Evolutionary conservation across 2,113 vertebrate genomes (phyloP), one percentile per base, ranked within the genome.

Genomic region (Spilogale gracilis): DNA sequence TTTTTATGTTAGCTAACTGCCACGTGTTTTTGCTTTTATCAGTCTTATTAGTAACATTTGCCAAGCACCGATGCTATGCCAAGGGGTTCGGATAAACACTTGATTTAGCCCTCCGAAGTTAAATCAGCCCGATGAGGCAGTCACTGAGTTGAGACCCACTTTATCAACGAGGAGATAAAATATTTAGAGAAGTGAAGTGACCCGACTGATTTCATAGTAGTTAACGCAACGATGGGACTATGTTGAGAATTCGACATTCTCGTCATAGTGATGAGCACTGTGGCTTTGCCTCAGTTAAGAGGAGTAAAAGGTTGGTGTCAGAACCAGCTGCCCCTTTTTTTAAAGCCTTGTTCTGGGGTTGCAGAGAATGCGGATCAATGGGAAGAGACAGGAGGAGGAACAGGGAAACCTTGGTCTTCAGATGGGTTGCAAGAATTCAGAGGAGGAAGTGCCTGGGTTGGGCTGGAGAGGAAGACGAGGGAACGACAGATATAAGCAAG

Each of bases 1-100:
- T 73, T 86, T 89, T 74, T 65, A 50, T 85, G 21, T 95, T 92
- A 88, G 69, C 79, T 60, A 63, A 43, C 52, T 58, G n/a, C 94
- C 16, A 0, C n/a, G 50, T 80, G 7, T 63, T 80, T 73, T 52
- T n/a, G 20, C 45, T 52, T 91, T 58, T 60, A 82, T 60, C 89
- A 20, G 48, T 50, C 32, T 90, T 94, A 74, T 69, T 83, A 81
- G 80, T 93, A 90, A 97, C 43, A 56, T 91, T 80, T 54, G 76
- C 32, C 6, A 5, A 93, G 32, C 30, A 43, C 21, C 94, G 87
- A 60, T 6, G 21, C 58, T 45, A 4, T 50, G 52, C 43, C 60
- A 93, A 85, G 67, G 73, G 32, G 25, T 97, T 94, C 63, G 20
- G 60, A 81, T 96, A 91, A 94, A 69, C 97, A 83, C 69, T 97